phyloP scores from a whole-genome alignment of 2,888 invertebrate species.

The Balanococcus diminutus region DNA sequence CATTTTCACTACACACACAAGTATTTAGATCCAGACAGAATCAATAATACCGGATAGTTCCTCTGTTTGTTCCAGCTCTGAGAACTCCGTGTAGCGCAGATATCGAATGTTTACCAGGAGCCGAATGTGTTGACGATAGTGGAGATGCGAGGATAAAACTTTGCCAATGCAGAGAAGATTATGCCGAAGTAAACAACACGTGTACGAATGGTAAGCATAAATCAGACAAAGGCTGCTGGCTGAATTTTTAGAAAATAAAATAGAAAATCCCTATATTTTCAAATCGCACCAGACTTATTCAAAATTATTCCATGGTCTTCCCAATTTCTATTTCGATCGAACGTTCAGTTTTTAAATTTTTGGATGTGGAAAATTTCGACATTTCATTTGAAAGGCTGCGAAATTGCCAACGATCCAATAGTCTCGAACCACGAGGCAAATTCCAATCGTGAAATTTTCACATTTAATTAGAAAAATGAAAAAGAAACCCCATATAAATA shows the following conservation, averaged over 20 bases:
- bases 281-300: too few relatives aligned
- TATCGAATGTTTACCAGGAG: conserved; percentile 56
- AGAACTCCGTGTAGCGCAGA: conserved; percentile 56
- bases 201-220: conserved; percentile 63
- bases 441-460: background rate
- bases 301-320: too few relatives aligned
- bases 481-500: background rate
- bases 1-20: background rate
- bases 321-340: too few relatives aligned
- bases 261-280: too few relatives aligned
- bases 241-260: too few relatives aligned
- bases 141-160: conserved; percentile 62
- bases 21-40: conserved; percentile 45
- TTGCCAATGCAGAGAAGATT: conserved; percentile 71
- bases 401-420: too few relatives aligned
- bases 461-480: background rate
- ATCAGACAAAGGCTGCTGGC: too few relatives aligned
- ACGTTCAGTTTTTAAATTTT: too few relatives aligned
- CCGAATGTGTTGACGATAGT: conserved; percentile 53
- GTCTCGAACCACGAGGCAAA: background rate
- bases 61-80: conserved; percentile 57
- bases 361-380: too few relatives aligned
- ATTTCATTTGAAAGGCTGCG: too few relatives aligned
- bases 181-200: conserved; percentile 68
- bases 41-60: conserved; percentile 56